phyloP scores from a whole-genome alignment of 92 coral and sea anemone genomes.

The Porites divaricata region DNA sequence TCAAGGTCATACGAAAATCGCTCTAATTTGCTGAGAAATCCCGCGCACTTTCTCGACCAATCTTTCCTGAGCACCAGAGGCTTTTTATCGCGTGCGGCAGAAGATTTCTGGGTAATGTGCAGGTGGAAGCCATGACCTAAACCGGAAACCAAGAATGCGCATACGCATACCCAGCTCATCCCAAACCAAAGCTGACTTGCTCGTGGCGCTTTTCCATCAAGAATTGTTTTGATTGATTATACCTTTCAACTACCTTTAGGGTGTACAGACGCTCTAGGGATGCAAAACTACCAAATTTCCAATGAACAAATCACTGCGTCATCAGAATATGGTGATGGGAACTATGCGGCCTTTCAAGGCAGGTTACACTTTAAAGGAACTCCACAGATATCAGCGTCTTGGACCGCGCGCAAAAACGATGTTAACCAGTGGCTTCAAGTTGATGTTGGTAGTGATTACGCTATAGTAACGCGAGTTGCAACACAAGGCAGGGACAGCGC shows the following conservation, averaged over 20 bases:
- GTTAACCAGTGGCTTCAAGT: slow-evolving; percentile 12
- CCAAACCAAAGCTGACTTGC: too few relatives aligned
- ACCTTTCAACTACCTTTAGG: not conserved
- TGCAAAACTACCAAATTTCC: not conserved
- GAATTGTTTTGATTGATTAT: too few relatives aligned
- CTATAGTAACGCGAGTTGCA: not conserved
- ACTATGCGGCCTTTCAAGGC: not conserved
- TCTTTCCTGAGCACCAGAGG: too few relatives aligned
- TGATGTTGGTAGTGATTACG: not conserved
- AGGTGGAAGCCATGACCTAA: too few relatives aligned
- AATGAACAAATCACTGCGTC: not conserved
- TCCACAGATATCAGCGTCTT: not conserved
- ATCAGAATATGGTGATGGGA: not conserved
- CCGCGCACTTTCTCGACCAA: too few relatives aligned
- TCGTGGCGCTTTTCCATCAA: too few relatives aligned
- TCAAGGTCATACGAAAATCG: too few relatives aligned
- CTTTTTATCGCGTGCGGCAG: too few relatives aligned
- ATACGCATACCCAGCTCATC: too few relatives aligned
- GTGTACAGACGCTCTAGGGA: not conserved
- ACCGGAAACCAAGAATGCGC: too few relatives aligned
- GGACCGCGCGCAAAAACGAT: not conserved
- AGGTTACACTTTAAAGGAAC: not conserved
- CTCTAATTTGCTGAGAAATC: too few relatives aligned
- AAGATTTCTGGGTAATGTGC: too few relatives aligned
- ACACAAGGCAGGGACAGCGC: not conserved